Conservation (phyloP, 2,797 vertebrate genomes). For the Phoxinus dragarum region DNA sequence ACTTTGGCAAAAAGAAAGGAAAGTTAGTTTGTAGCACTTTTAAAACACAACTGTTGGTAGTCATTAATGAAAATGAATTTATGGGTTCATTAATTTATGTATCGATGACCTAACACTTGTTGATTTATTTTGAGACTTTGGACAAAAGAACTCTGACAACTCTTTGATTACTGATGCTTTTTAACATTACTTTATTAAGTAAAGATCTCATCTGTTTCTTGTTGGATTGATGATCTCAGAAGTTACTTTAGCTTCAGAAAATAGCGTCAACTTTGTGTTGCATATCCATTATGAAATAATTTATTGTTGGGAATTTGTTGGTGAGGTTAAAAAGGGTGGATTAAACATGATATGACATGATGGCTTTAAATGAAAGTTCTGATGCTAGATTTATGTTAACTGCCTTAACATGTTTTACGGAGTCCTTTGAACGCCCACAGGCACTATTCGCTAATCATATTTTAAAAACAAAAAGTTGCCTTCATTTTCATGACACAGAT, state of each 20-base stretch:
- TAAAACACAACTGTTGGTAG: neutral
- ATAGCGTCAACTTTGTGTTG: neutral
- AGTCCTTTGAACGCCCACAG: constrained; percentile 36
- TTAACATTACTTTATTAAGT: neutral
- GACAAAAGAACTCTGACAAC: neutral
- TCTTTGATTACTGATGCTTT: neutral
- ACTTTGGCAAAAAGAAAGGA: neutral
- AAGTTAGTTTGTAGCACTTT: neutral
- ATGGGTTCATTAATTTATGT: neutral
- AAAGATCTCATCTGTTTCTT: neutral
- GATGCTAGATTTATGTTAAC: constrained; percentile 54
- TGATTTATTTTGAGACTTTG: neutral
- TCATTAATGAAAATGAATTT: neutral
- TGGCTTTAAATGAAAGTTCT: constrained; percentile 51
- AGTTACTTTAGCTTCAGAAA: neutral
- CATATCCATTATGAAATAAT: constrained; percentile 18
- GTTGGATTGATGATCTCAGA: neutral
- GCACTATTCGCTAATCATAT: constrained; percentile 19
- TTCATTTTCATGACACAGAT: neutral
- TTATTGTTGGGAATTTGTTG: constrained; percentile 38
- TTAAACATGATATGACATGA: constrained; percentile 64
- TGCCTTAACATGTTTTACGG: constrained; percentile 61
- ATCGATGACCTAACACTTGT: neutral
- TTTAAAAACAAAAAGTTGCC: neutral
- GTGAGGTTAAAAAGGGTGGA: constrained; percentile 51